Base-by-base conservation (phyloP, 2,888 invertebrate genomes). In the Palloptera scutellata region DNA sequence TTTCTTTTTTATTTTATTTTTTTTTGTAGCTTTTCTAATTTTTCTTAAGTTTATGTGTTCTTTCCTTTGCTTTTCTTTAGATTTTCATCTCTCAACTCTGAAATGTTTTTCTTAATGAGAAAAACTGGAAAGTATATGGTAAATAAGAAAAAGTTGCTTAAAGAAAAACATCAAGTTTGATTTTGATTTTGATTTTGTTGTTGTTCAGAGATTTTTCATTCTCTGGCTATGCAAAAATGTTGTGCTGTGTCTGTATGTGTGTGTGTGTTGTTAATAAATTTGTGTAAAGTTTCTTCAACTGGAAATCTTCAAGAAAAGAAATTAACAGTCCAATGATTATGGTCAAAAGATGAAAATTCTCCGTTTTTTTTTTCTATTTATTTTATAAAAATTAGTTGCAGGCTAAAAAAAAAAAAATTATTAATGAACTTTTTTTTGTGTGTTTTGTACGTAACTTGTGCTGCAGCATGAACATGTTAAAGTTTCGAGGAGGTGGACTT, bases 271-370 rank as follows among this genome's bases (percentile, higher is more conserved):
- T 20, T 19, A 53, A 30, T 30, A 30, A 30, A 52, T 64, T 48
- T 48, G 40, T 9, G 15, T 58, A 53, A 79, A 80, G 79, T 78
- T 79, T 79, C 76, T 80, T 79, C 79, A 79, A 77, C 77, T 73
- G 80, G 73, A 80, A 80, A 74, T 67, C 52, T 42, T 69, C 41
- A 13, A 61, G 42, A 53, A 61, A 68, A 71, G 70, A 71, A 81
- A 81, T 81, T 81, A 81, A 81, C 82, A 81, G 80, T 81, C 77
- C 78, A 81, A 70, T 81, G 81, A 81, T 81, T 81, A 78, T 79
- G 79, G 77, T 81, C 70, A 70, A 72, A 69, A 69, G 72, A 53
- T 17, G 17, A 30, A 30, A 30, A 4, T 30, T 30, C 30, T 30
- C 6, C 30, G 2, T 30, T 30, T 30, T 30, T 30, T 30, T 30